phyloP scores from a whole-genome alignment of 2,888 invertebrate species.

The Azorinus chamasolen region DNA sequence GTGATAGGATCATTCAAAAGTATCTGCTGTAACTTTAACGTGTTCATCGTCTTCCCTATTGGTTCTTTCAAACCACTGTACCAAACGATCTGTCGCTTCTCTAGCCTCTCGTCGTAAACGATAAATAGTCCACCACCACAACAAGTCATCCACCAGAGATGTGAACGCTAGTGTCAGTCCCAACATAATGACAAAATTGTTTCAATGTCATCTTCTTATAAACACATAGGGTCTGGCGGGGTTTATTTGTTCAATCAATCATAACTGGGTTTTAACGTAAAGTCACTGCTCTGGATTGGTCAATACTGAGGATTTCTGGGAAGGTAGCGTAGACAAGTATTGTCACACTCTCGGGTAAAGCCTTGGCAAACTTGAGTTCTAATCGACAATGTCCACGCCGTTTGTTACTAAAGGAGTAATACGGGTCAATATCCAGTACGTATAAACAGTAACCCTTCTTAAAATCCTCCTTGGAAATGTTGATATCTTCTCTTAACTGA shows the following conservation, averaged over 20 bases:
- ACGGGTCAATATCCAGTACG: slow-evolving; percentile 25
- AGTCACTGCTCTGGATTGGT: slow-evolving; percentile 10
- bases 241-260: neutral
- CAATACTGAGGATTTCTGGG: slow-evolving; percentile 35
- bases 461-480: slow-evolving; percentile 26
- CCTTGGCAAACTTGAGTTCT: slow-evolving; percentile 38
- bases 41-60: neutral
- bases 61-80: neutral
- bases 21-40: neutral
- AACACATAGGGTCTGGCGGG: no score
- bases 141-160: neutral
- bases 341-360: slow-evolving; percentile 45
- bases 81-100: neutral
- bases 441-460: slow-evolving; percentile 44
- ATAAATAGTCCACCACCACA: neutral
- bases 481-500: slow-evolving; percentile 26
- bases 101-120: neutral
- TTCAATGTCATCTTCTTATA: slow-evolving; percentile 4
- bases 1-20: neutral
- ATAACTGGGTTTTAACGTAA: no score
- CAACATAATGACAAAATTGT: slow-evolving; percentile 11
- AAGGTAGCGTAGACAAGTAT: slow-evolving; percentile 50
- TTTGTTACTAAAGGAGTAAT: slow-evolving; percentile 36
- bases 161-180: neutral
- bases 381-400: slow-evolving; percentile 42